These are phyloP conservation scores for Rhadinocentrus ornatus DNA, from an alignment of 2,797 vertebrate species.

Conservation along the genomic window DNA sequence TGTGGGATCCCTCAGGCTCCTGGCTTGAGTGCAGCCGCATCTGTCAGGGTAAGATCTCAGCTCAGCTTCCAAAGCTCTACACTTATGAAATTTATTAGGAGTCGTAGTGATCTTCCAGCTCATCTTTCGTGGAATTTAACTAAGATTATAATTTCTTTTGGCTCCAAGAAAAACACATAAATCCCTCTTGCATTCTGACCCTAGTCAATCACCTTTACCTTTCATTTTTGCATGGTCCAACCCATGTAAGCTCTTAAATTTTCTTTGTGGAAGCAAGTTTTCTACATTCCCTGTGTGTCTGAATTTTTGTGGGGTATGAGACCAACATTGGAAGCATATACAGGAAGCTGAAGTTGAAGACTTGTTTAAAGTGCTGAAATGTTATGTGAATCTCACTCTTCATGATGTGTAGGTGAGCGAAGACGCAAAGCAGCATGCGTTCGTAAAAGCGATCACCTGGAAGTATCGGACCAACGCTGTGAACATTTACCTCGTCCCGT, in stretches of 20 bases:
- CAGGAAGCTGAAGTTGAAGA: slow-evolving; percentile 38
- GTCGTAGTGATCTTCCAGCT: not conserved
- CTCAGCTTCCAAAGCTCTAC: not conserved
- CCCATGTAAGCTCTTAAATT: slow-evolving; percentile 36
- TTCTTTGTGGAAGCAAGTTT: slow-evolving; percentile 15
- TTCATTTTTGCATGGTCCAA: slow-evolving; percentile 36
- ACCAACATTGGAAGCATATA: slow-evolving; percentile 19
- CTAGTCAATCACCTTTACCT: slow-evolving; percentile 30
- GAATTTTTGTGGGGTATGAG: slow-evolving; percentile 35
- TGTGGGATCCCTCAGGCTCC: slow-evolving; percentile 90
- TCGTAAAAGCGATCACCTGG: slow-evolving; percentile 87
- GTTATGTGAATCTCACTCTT: slow-evolving; percentile 60
- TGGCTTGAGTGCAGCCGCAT: slow-evolving; percentile 93
- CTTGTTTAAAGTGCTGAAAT: slow-evolving; percentile 34
- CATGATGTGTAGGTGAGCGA: slow-evolving; percentile 84
- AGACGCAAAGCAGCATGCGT: slow-evolving; percentile 86
- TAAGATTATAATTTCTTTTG: slow-evolving; percentile 31
- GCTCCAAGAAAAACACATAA: slow-evolving; percentile 27
- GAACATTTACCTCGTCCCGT: slow-evolving; percentile 82
- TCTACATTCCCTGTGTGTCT: slow-evolving; percentile 37
- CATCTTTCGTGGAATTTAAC: slow-evolving; percentile 10
- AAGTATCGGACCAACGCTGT: slow-evolving; percentile 92
- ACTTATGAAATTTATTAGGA: slow-evolving; percentile 14
- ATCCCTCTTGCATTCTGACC: slow-evolving; percentile 31
- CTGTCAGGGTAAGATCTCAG: slow-evolving; percentile 88